Base-by-base conservation (phyloP, 2,113 vertebrate species). In the Probosciger aterrimus region DNA sequence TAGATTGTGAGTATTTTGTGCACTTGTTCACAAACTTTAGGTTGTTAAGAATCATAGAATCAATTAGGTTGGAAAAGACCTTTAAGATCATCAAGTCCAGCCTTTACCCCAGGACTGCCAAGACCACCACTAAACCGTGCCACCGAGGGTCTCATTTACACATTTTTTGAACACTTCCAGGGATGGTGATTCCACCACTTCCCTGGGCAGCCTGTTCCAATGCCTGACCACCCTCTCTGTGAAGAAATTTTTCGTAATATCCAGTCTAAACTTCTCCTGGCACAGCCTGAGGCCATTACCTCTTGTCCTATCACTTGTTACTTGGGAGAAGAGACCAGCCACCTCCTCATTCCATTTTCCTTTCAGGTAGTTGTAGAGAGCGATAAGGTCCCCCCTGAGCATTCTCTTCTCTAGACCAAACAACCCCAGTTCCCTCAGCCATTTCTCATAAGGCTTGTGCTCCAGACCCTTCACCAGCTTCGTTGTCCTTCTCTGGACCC, bases 1-100 rank as follows among this genome's bases (percentile, higher is more conserved):
- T 71, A 95, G 82, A 90, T 83, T 93, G 81, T 89, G 76, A 85
- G 78, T 71, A 91, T 92, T 95, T 96, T 85, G 75, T 76, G 35
- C 65, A 79, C 78, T 95, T 77, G 75, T 94, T 96, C 7, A 1
- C 46, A 44, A 96, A 92, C 88, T 60, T 95, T 84, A 93, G 84
- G 88, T 79, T 94, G 65, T 96, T 93, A 91, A 88, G 84, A 23
- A 59, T 35, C 57, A 59, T 57, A 59, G 22, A 59, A 59, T 59
- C 33, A 59, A 16, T 24, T 33, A 35, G 57, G 57, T 59, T n/a
- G 57, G 33, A 59, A 59, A 35, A 59, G 57, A 35, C 14, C 57
- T 35, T 59, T 59, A 59, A 59, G 57, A 59, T 35, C 33, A 59
- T n/a, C 22, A 59, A 15, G 57, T 59, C 33, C 57, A 59, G 33